phyloP scores from a whole-genome alignment of 2,888 invertebrate species.

The Anodontia alba region DNA sequence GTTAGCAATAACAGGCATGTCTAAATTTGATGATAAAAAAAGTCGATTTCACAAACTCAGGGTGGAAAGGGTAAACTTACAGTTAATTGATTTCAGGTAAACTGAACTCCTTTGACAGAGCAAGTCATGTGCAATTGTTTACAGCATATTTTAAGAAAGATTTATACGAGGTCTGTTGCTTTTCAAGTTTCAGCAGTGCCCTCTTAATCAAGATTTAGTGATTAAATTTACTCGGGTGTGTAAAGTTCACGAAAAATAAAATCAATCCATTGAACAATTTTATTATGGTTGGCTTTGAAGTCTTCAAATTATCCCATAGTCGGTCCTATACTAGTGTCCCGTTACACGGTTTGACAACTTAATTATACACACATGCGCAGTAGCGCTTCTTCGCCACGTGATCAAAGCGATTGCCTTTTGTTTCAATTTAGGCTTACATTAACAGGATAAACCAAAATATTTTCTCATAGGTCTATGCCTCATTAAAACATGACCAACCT shows the following conservation, averaged over 20 bases:
- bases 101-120: too few species aligned
- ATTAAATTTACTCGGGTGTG: not conserved
- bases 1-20: too few species aligned
- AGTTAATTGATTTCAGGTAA: too few species aligned
- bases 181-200: not conserved
- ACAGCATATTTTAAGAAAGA: not conserved
- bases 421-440: not conserved
- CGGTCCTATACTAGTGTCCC: not conserved
- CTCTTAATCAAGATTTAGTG: not conserved
- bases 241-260: not conserved
- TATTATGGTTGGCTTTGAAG: not conserved
- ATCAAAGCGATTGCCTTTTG: not conserved
- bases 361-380: slow-evolving; percentile 11
- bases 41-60: too few species aligned
- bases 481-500: not conserved
- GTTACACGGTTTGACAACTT: not conserved
- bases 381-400: not conserved
- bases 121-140: too few species aligned
- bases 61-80: too few species aligned
- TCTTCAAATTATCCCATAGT: not conserved
- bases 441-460: too few species aligned
- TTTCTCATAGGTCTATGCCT: too few species aligned
- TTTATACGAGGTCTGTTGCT: not conserved
- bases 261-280: not conserved
- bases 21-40: too few species aligned